Base-by-base conservation (phyloP, 1,140 invertebrate genomes). In the Leptinotarsa defecta region DNA sequence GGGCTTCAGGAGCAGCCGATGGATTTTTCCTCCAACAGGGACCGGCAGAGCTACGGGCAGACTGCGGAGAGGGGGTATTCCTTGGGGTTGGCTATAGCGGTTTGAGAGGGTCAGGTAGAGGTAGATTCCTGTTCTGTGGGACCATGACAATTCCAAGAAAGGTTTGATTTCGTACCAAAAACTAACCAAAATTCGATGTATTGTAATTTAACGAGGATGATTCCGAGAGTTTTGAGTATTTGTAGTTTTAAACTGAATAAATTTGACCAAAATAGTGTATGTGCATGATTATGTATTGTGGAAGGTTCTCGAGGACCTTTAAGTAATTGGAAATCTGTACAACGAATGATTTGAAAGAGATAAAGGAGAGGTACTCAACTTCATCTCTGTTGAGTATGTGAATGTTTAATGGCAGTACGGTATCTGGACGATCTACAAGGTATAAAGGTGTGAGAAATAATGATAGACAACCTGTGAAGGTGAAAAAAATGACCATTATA, bases 1-100 rank as follows among this genome's bases (percentile, higher is more conserved):
- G 27, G 24, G 27, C 75, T 83, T 22, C 87, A 88, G 79, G 87
- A 88, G n/a, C 86, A 88, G 73, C 88, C 88, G 0, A 85, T 88
- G 15, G 88, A 88, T 76, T 88, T 88, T 71, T 88, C 88, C 67
- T 78, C 74, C 22, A 70, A 70, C 48, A 76, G 74, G 27, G 77
- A 78, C 1, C 76, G 77, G 65, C 68, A 78, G 20, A 63, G 63
- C 27, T 78, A 52, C 62, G 52, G 62, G 34, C 68, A 79, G 43
- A 68, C 43, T 62, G 48, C 65, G 8, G 68, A 71, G 22, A 75
- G 65, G 15, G 68, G 71, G 11, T 78, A 76, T 52, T 61, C 61
- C 3, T 71, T 83, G 8, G 81, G 83, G 27, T 73, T 84, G 49
- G 83, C 83, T 11, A 84, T 84, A 52, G 80, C 83, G 22, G 83